phyloP scores from a whole-genome alignment of 1,140 invertebrate species.

The Orussus abietinus region DNA sequence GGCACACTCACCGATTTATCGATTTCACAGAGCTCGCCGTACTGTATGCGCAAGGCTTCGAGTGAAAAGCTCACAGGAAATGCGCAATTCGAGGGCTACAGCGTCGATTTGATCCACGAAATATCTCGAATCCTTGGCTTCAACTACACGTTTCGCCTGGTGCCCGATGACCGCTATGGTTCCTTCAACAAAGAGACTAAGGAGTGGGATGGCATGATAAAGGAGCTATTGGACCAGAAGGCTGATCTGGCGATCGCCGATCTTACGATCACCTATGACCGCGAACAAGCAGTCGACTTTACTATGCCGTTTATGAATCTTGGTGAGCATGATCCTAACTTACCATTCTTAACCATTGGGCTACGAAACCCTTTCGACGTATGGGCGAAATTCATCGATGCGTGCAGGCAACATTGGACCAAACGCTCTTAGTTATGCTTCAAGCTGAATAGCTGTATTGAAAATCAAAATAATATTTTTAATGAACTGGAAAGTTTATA shows the following conservation, averaged over 20 bases:
- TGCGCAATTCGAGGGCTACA: conserved; percentile 85
- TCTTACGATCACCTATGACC: conserved; percentile 89
- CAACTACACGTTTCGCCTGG: conserved; percentile 82
- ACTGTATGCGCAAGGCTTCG: conserved; percentile 85
- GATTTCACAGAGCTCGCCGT: conserved; percentile 79
- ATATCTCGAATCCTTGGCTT: conserved; percentile 85
- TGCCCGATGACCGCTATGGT: conserved; percentile 79
- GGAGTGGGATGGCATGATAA: conserved; percentile 94
- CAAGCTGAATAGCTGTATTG: too few relatives aligned
- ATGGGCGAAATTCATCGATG: too few relatives aligned
- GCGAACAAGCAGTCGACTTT: conserved; percentile 88
- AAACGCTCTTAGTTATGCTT: too few relatives aligned
- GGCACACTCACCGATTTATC: too few relatives aligned
- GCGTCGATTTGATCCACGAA: conserved; percentile 81
- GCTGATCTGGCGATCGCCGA: conserved; percentile 91
- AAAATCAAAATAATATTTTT: too few relatives aligned
- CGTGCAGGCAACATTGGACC: too few relatives aligned
- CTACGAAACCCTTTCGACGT: too few relatives aligned
- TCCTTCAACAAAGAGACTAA: conserved; percentile 71
- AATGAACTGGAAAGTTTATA: too few relatives aligned
- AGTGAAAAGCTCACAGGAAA: conserved; percentile 76
- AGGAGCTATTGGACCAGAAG: conserved; percentile 82
- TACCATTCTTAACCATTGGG: neutral
- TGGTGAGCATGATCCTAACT: conserved; percentile 55
- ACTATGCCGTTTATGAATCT: conserved; percentile 96